Evolutionary conservation across 2,113 vertebrate species (phyloP).

Genomic region (Sporophila hypoxantha): DNA sequence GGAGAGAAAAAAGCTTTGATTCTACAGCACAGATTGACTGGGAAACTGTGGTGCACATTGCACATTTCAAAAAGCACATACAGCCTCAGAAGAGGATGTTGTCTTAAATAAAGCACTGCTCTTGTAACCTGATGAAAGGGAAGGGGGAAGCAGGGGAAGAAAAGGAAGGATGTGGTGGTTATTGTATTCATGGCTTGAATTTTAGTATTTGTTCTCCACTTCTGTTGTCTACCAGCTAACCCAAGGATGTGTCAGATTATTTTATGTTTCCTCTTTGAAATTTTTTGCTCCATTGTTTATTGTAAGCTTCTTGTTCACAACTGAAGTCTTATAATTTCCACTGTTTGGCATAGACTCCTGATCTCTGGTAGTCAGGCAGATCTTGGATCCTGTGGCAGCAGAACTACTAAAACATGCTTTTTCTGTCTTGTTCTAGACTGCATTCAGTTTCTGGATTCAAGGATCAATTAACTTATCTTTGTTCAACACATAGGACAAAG

Average conservation of each 20-base stretch:
- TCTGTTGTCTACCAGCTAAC: background rate
- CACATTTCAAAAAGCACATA: background rate
- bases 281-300: constrained; percentile 14
- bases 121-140: background rate
- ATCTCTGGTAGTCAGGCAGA: background rate
- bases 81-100: background rate
- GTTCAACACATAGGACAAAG: background rate
- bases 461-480: background rate
- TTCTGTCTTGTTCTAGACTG: background rate
- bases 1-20: background rate
- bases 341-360: background rate
- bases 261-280: constrained; percentile 11
- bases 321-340: background rate
- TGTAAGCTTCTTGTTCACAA: background rate
- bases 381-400: background rate
- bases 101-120: background rate
- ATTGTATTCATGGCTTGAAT: background rate
- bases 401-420: background rate
- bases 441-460: background rate
- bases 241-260: background rate
- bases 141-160: background rate
- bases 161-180: constrained; percentile 19
- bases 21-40: background rate
- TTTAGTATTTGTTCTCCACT: constrained; percentile 7
- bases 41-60: background rate